Evolutionary conservation across 2,113 vertebrate species (phyloP).

Genomic region (Cyrtonyx montezumae): DNA sequence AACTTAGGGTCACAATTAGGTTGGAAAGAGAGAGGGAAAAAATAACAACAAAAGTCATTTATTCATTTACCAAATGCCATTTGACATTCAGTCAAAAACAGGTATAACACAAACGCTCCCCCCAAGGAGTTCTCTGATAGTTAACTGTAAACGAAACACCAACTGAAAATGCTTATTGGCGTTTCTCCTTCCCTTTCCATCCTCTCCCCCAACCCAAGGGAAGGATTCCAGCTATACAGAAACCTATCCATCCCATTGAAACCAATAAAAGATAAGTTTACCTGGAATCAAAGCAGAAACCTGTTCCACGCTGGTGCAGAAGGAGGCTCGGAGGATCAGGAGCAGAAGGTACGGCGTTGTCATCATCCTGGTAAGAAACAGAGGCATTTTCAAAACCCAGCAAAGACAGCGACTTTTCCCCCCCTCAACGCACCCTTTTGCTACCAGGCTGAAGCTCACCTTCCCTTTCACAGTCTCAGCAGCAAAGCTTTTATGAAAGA

Average conservation of each 20-base stretch:
- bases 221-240: not conserved
- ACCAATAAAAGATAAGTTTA: slow-evolving; percentile 61
- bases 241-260: not conserved
- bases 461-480: not conserved
- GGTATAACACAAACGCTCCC: not conserved
- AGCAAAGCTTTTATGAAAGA: not conserved
- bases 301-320: slow-evolving; percentile 85
- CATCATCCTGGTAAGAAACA: slow-evolving; percentile 70
- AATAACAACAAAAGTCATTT: not conserved
- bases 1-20: slow-evolving; percentile 51
- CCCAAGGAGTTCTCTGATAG: not conserved
- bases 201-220: not conserved
- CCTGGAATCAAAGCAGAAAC: slow-evolving; percentile 98
- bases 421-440: not conserved
- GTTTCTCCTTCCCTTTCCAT: not conserved
- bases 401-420: not conserved
- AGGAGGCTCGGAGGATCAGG: slow-evolving; percentile 80
- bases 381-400: not conserved
- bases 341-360: slow-evolving; percentile 72
- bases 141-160: not conserved
- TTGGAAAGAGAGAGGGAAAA: not conserved
- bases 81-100: not conserved
- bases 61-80: not conserved
- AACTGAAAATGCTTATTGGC: not conserved
- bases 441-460: not conserved